phyloP scores from a whole-genome alignment of 2,888 invertebrate species.

The Sarcophaga subvicina region DNA sequence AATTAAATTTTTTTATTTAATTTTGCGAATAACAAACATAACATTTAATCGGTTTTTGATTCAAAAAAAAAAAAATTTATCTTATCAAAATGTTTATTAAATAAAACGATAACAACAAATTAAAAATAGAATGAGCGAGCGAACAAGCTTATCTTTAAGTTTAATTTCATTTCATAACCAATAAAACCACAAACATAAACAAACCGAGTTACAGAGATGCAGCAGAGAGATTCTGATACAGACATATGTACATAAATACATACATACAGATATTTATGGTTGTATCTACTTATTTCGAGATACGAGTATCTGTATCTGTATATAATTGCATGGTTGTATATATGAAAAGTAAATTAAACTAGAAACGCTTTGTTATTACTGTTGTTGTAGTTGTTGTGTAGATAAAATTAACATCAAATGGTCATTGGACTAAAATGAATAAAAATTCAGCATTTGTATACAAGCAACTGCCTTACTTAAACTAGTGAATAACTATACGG shows the following conservation, averaged over 20 bases:
- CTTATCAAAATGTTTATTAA: constrained; percentile 54
- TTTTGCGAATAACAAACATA: constrained; percentile 45
- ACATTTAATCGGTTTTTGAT: constrained; percentile 44
- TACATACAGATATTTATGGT: not conserved
- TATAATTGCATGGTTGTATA: not conserved
- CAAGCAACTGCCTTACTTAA: constrained; percentile 11
- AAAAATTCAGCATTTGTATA: constrained; percentile 13
- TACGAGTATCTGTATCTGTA: not conserved
- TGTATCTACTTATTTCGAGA: not conserved
- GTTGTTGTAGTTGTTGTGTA: not conserved
- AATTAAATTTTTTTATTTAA: constrained; percentile 13
- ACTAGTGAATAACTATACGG: constrained; percentile 8
- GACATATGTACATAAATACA: no score
- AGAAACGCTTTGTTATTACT: not conserved
- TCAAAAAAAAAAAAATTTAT: constrained; percentile 32
- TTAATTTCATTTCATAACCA: constrained; percentile 61
- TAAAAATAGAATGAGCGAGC: constrained; percentile 10
- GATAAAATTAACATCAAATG: constrained; percentile 46
- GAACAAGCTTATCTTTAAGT: constrained; percentile 47
- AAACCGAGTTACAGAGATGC: not conserved
- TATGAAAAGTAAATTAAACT: no score
- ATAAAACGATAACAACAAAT: constrained; percentile 19
- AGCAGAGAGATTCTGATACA: not conserved
- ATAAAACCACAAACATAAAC: constrained; percentile 32
- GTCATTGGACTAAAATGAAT: constrained; percentile 55